Evolutionary conservation across 1,140 invertebrate species (phyloP), one percentile per base, ranked within the genome.

Genomic region (Bradysia coprophila): DNA sequence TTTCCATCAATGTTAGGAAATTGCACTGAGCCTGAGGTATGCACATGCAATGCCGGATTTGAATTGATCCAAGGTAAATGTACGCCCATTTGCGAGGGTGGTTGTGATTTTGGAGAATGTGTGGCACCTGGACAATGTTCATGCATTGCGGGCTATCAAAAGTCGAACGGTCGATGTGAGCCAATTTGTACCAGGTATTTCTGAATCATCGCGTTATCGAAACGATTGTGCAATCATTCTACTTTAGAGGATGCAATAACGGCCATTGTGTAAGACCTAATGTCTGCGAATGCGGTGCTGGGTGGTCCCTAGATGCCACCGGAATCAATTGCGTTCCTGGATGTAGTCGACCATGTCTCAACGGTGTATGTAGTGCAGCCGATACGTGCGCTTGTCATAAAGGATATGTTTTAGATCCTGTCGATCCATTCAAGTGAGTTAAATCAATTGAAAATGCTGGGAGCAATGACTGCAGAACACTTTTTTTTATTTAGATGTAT

Each of bases 21-120:
- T 23, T 81, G 77, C 46, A 66, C 65, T 13, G 63, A 57, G 2
- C 71, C 72, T 2, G 66, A 73, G 44, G 54, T 50, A 3, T 77
- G 73, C 40, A 47, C 45, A 2, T 74, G 71, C 43, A 54, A 53
- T 4, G 41, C 48, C 1, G 68, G 69, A 5, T 72, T 59, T 46
- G 50, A 50, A 9, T 44, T 22, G 19, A 47, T 42, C 24, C 56
- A 43, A 42, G 52, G 62, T n/a, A 60, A 38, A 19, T 70, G 69
- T 46, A 46, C 51, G 31, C 64, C 68, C 0, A 48, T 56, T 13
- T 71, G 69, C 45, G 51, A 57, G 1, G 46, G 51, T 2, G 47
- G 42, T 3, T 70, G 68, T 48, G 49, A 49, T 3, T 60, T 66
- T 46, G 71, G 69, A 5, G 52, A 62, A 15, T 75, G 72, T 43